Percentiles rank a stretch among this genome's conserved stretches.
Conservation (phyloP, 2,888 invertebrate species). For the Apamea crenata region DNA sequence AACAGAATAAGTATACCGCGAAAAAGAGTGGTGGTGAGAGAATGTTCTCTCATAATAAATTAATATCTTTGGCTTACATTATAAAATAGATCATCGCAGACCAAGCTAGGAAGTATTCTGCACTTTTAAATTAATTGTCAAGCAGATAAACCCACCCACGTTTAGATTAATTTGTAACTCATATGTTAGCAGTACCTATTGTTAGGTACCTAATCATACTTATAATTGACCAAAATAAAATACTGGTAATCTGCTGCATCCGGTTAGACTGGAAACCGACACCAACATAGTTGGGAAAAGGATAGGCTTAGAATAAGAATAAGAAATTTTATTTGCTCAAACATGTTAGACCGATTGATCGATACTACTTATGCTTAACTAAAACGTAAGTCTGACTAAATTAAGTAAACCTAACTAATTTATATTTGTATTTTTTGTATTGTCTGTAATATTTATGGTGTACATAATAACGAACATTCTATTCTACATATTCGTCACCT, state of each 20-base stretch:
- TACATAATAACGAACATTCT: too few relatives aligned
- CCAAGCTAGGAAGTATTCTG: not conserved
- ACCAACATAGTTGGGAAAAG: not conserved
- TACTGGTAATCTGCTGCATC: not conserved
- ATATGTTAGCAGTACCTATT: not conserved
- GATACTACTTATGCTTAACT: not conserved
- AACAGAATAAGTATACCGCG: not conserved
- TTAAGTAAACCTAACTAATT: not conserved
- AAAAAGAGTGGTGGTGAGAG: not conserved
- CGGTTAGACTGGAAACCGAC: not conserved
- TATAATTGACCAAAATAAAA: not conserved
- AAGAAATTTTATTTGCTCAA: too few relatives aligned
- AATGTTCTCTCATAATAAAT: not conserved
- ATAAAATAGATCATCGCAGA: not conserved
- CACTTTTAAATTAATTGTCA: not conserved
- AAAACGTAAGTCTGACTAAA: not conserved
- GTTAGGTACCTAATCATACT: not conserved
- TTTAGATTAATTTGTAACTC: not conserved
- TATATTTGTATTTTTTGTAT: too few relatives aligned
- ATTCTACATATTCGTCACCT: too few relatives aligned
- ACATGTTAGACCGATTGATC: too few relatives aligned
- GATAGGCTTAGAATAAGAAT: too few relatives aligned
- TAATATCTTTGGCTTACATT: not conserved
- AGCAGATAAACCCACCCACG: not conserved
- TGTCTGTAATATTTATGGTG: too few relatives aligned